These are phyloP conservation scores for Ricordea florida DNA, from an alignment of 92 coral and sea anemone species.

Conservation along the genomic window DNA sequence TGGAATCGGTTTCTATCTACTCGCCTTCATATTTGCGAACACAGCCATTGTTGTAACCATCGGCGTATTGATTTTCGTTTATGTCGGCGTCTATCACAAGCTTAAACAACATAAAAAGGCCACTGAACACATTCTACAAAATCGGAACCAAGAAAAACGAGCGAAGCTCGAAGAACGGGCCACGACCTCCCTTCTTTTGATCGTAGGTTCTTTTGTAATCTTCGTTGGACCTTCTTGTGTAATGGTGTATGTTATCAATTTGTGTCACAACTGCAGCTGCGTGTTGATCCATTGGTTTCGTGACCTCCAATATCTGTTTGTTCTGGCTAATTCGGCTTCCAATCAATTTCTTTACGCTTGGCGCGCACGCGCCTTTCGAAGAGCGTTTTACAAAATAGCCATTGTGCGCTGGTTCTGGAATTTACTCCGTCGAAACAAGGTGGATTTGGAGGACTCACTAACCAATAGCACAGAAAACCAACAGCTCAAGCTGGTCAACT, in stretches of 20 bases:
- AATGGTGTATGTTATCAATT: slow-evolving; percentile 69
- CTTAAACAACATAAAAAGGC: slow-evolving; percentile 23
- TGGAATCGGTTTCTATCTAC: slow-evolving; percentile 28
- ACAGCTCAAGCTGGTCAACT: no score
- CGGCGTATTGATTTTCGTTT: slow-evolving; percentile 37
- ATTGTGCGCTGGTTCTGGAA: neutral
- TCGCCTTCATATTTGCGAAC: slow-evolving; percentile 65
- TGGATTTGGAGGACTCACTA: no score
- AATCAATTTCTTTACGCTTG: slow-evolving; percentile 88
- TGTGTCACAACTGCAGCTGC: slow-evolving; percentile 74
- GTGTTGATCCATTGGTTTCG: slow-evolving; percentile 77
- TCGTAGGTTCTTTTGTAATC: slow-evolving; percentile 53
- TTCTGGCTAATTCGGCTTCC: slow-evolving; percentile 67
- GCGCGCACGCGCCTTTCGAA: slow-evolving; percentile 74
- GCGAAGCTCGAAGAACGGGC: slow-evolving; percentile 39
- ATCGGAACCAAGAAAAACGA: neutral
- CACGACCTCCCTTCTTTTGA: slow-evolving; percentile 67
- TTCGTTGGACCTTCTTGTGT: slow-evolving; percentile 70
- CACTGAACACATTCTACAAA: neutral
- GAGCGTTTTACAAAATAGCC: slow-evolving; percentile 51
- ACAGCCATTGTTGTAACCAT: slow-evolving; percentile 48
- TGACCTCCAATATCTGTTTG: slow-evolving; percentile 68
- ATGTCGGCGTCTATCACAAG: slow-evolving; percentile 37
- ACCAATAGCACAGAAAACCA: no score
- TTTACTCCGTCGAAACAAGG: neutral